A percentile compares a stretch with the other conserved stretches of the same genome.
These are phyloP conservation scores for Zoanthus sansibaricus DNA, from an alignment of 92 coral and sea anemone species.

Conservation along the genomic window DNA sequence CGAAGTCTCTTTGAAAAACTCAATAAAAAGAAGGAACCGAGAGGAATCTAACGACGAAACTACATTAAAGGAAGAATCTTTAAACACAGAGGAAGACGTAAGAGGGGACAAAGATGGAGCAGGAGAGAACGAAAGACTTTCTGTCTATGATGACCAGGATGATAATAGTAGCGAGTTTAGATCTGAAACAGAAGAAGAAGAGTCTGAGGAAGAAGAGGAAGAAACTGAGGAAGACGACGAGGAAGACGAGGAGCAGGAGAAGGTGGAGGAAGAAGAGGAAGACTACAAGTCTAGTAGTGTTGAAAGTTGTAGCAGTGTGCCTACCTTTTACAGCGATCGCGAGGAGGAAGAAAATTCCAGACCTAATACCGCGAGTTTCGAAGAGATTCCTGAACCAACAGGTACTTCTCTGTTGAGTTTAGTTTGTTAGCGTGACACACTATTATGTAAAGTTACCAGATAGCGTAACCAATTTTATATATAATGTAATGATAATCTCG, in stretches of 20 bases:
- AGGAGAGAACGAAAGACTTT: slow-evolving; percentile 47
- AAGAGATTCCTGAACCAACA: background rate
- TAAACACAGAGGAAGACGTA: background rate
- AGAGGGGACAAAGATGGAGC: slow-evolving; percentile 22
- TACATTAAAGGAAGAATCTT: background rate
- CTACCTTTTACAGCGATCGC: slow-evolving; percentile 61
- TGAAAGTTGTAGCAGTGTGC: slow-evolving; percentile 76
- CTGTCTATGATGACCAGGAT: slow-evolving; percentile 39
- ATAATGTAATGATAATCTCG: no score
- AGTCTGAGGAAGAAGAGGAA: slow-evolving; percentile 51
- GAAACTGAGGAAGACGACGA: slow-evolving; percentile 56
- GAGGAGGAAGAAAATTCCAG: slow-evolving; percentile 52
- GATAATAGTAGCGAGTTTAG: slow-evolving; percentile 10
- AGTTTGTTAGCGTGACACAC: background rate
- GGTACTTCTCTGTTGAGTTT: background rate
- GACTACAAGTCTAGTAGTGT: slow-evolving; percentile 71
- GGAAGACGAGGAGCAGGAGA: slow-evolving; percentile 62
- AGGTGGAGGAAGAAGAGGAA: slow-evolving; percentile 46
- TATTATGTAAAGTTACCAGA: background rate
- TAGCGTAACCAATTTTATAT: no score
- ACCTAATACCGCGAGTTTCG: slow-evolving; percentile 13
- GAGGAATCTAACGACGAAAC: slow-evolving; percentile 20
- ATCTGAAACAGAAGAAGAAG: slow-evolving; percentile 51
- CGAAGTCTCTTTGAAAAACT: slow-evolving; percentile 2
- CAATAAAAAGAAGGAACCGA: background rate